Evolutionary conservation across 2,113 vertebrate genomes (phyloP).

Genomic region (Onychostoma macrolepis): DNA sequence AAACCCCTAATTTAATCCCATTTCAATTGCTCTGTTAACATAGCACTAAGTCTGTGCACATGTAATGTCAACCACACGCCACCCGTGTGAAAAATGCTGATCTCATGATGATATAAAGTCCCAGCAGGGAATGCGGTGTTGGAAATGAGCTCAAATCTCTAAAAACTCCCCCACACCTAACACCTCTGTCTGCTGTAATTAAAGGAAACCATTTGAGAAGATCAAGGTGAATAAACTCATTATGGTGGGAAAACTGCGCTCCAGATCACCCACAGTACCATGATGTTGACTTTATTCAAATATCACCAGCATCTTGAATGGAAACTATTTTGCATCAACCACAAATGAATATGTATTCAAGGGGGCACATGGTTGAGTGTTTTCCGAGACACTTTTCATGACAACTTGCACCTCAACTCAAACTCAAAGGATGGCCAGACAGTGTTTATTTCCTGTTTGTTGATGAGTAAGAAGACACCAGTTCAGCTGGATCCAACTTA

Average conservation of each 20-base stretch:
- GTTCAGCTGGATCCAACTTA: neutral
- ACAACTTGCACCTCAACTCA: neutral
- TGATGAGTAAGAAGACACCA: neutral
- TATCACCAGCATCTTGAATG: neutral
- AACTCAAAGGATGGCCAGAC: neutral
- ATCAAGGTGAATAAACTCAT: conserved; percentile 26
- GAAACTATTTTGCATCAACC: conserved; percentile 17
- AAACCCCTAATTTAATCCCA: conserved; percentile 30
- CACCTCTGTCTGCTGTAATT: neutral
- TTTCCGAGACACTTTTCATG: neutral
- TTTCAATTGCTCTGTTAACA: neutral
- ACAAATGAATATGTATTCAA: neutral
- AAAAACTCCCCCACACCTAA: neutral
- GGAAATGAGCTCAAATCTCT: neutral
- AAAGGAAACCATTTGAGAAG: conserved; percentile 1
- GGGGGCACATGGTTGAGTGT: neutral
- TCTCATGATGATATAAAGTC: conserved; percentile 19
- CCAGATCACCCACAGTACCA: neutral
- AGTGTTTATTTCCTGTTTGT: conserved; percentile 10
- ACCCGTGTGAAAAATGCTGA: conserved; percentile 12
- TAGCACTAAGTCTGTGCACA: conserved; percentile 16
- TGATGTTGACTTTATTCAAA: neutral
- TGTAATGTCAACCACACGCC: conserved; percentile 3
- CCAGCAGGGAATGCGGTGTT: neutral
- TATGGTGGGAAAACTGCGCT: conserved; percentile 7